phyloP scores from a whole-genome alignment of 2,797 vertebrate genomes.

The Chaenodraco wilsoni region DNA sequence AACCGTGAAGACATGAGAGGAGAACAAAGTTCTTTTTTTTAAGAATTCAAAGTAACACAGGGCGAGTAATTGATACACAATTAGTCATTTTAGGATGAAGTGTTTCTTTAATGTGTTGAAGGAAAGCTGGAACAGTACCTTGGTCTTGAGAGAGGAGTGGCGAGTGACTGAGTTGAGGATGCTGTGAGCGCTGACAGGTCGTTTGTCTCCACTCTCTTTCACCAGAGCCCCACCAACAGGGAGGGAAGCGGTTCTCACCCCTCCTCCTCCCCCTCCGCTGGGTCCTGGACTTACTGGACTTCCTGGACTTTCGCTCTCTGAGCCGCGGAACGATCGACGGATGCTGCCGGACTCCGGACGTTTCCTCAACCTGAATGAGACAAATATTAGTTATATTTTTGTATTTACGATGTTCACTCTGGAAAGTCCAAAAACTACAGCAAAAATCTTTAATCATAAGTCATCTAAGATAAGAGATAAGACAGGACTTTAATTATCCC shows the following conservation, averaged over 20 bases:
- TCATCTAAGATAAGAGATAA: too few relatives aligned
- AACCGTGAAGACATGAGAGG: too few relatives aligned
- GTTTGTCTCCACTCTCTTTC: slow-evolving; percentile 92
- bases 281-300: slow-evolving; percentile 70
- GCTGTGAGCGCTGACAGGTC: slow-evolving; percentile 92
- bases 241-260: slow-evolving; percentile 89
- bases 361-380: slow-evolving; percentile 91
- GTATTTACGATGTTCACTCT: too few relatives aligned
- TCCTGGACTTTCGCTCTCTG: slow-evolving; percentile 84
- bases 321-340: slow-evolving; percentile 89
- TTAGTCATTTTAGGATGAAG: too few relatives aligned
- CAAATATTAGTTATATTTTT: slow-evolving; percentile 1
- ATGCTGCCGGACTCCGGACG: slow-evolving; percentile 92
- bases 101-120: too few relatives aligned
- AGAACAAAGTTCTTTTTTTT: too few relatives aligned
- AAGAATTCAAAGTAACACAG: too few relatives aligned
- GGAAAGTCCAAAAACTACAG: too few relatives aligned
- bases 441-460: too few relatives aligned
- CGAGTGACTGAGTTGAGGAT: slow-evolving; percentile 96
- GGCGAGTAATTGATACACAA: too few relatives aligned
- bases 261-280: slow-evolving; percentile 38
- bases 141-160: slow-evolving; percentile 95
- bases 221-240: slow-evolving; percentile 87
- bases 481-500: too few relatives aligned
- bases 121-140: slow-evolving; percentile 62